Conservation (phyloP, 2,113 vertebrate species). For the Cyanoderma ruficeps region DNA sequence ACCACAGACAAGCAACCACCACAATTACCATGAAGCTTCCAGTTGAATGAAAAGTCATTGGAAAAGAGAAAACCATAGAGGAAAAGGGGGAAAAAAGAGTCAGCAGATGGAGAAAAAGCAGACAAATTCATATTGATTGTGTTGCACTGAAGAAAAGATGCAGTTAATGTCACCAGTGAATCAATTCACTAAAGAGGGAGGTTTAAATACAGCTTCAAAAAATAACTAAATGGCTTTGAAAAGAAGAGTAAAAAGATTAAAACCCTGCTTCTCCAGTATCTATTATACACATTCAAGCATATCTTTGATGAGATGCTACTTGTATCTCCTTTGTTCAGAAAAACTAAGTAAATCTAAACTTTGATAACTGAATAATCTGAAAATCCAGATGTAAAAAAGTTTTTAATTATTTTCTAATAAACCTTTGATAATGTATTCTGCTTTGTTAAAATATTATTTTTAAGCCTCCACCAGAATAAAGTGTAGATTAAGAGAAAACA, state of each 20-base stretch:
- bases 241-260: background rate
- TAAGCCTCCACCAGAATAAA: background rate
- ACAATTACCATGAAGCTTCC: slow-evolving; percentile 6
- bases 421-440: background rate
- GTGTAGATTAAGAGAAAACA: background rate
- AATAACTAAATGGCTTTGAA: background rate
- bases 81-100: background rate
- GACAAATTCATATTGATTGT: background rate
- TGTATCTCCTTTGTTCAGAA: background rate
- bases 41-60: slow-evolving; percentile 40
- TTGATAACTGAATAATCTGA: background rate
- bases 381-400: background rate
- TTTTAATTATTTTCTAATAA: background rate
- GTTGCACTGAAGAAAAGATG: background rate
- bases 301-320: background rate
- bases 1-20: background rate
- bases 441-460: background rate
- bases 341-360: background rate
- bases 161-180: background rate
- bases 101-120: background rate
- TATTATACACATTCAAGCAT: background rate
- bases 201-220: background rate
- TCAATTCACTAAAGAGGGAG: background rate
- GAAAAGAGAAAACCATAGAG: slow-evolving; percentile 18
- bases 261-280: background rate